Evolutionary conservation across 2,797 vertebrate species (phyloP), one percentile per base, ranked within the genome.

Genomic region (Ibycter americanus): DNA sequence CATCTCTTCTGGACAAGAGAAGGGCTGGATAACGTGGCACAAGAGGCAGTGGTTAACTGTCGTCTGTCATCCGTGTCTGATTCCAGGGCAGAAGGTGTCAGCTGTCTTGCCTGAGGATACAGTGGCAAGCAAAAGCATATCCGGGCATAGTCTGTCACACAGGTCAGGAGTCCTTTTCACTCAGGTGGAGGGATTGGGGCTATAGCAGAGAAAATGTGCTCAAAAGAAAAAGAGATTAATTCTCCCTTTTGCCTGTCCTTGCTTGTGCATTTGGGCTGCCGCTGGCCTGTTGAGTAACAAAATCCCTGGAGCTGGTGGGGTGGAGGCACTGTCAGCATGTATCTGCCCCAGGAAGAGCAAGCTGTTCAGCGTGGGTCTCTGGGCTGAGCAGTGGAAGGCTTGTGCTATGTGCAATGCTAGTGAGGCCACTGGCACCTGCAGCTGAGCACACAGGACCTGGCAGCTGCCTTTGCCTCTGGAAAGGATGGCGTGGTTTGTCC

Each of bases 301-400:
- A 68, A 51, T 55, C 25, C 27, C 36, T 2, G 31, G n/a, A 15
- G 62, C 62, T n/a, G n/a, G 11, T 34, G 52, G 23, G 25, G 6
- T 12, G 25, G 32, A 49, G 40, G 31, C 2, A 1, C 52, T 36
- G 12, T 8, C 17, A 15, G 81, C 10, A 3, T 0, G 2, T 3
- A 26, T 4, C 47, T 47, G 34, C 36, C 38, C 31, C 8, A 4
- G 58, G 32, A 42, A 58, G 31, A 52, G 15, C 42, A 3, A 11
- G 63, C n/a, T 31, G 58, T 2, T 23, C 21, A 3, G 21, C 2
- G 29, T 6, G 22, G 32, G 16, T n/a, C 55, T n/a, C 67, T 6
- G 38, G 58, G 63, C 54, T 49, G 32, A 3, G 71, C 22, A 10
- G 44, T 0, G 29, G 29, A 4, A 65, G 51, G 32, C 23, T 12